These are phyloP conservation scores for Cairina moschata DNA, from an alignment of 2,113 vertebrate species.

Conservation along the genomic window DNA sequence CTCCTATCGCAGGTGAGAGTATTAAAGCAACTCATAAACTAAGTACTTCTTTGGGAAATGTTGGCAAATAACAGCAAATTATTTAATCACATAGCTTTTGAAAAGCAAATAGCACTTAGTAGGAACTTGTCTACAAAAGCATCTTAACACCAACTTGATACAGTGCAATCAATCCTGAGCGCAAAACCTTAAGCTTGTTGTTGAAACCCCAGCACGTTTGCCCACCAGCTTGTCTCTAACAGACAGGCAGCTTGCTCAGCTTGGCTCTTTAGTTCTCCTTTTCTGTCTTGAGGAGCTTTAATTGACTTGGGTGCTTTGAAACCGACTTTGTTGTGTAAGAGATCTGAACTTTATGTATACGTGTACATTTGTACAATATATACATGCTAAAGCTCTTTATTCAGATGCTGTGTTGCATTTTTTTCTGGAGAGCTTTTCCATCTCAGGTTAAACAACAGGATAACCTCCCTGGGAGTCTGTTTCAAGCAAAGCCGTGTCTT, in stretches of 20 bases:
- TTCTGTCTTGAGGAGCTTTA: neutral
- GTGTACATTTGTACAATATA: too few relatives aligned
- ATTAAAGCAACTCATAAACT: neutral
- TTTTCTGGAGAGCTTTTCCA: neutral
- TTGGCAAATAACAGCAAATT: neutral
- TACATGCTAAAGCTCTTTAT: neutral
- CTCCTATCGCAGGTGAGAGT: neutral
- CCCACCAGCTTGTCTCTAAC: neutral
- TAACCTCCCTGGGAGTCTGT: neutral
- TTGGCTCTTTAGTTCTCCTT: neutral
- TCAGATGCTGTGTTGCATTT: neutral
- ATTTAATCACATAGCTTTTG: neutral
- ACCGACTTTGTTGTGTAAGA: neutral
- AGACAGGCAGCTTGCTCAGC: neutral
- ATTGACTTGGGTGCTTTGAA: neutral
- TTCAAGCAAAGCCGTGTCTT: neutral
- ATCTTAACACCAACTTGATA: neutral
- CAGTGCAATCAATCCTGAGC: rapidly evolving
- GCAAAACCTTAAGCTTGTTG: neutral
- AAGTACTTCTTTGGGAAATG: neutral
- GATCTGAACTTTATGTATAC: neutral
- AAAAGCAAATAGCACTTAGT: neutral
- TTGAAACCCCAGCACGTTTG: neutral
- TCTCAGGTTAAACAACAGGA: neutral
- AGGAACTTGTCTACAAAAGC: neutral